Evolutionary conservation across 2,888 invertebrate genomes (phyloP).

Genomic region (Cheilosia impressa): DNA sequence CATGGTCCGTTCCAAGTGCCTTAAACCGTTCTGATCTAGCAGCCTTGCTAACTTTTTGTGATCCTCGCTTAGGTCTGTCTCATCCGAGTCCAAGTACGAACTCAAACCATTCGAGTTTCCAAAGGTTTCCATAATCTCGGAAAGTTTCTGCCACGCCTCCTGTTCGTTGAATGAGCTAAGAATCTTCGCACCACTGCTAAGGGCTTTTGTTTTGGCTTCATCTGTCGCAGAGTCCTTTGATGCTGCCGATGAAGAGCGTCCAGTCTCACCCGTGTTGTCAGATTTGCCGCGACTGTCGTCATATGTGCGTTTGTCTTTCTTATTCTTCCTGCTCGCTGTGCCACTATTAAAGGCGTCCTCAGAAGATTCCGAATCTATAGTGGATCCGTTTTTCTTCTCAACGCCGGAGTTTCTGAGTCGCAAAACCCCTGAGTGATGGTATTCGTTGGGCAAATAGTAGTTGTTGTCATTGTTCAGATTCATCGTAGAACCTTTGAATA

Average conservation of each 20-base stretch:
- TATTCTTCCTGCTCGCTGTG: constrained; percentile 13
- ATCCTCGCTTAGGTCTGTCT: constrained; percentile 78
- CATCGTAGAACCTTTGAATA: constrained; percentile 92
- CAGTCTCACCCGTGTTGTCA: not conserved
- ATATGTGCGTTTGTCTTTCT: constrained; percentile 13
- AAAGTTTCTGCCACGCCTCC: constrained; percentile 96
- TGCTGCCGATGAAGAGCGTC: not conserved
- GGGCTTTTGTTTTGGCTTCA: constrained; percentile 80
- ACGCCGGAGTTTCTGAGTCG: constrained; percentile 30
- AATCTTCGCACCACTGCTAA: constrained; percentile 85
- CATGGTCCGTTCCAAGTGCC: constrained; percentile 93
- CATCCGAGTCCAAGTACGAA: constrained; percentile 79
- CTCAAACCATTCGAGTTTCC: constrained; percentile 85
- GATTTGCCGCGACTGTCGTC: constrained; percentile 28
- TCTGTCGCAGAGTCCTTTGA: not conserved
- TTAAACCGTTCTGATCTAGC: constrained; percentile 90
- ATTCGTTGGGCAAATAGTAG: constrained; percentile 11
- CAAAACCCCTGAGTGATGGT: not conserved
- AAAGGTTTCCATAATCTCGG: constrained; percentile 97
- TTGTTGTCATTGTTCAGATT: constrained; percentile 86
- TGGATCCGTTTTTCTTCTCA: not conserved
- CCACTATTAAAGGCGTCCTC: constrained; percentile 25
- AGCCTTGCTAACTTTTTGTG: constrained; percentile 86
- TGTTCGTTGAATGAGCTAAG: constrained; percentile 97
- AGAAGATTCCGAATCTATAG: constrained; percentile 18